A percentile compares a stretch with the other conserved stretches of the same genome.
These are phyloP conservation scores for Leucozona laternaria DNA, from an alignment of 2,888 invertebrate species.

Conservation along the genomic window DNA sequence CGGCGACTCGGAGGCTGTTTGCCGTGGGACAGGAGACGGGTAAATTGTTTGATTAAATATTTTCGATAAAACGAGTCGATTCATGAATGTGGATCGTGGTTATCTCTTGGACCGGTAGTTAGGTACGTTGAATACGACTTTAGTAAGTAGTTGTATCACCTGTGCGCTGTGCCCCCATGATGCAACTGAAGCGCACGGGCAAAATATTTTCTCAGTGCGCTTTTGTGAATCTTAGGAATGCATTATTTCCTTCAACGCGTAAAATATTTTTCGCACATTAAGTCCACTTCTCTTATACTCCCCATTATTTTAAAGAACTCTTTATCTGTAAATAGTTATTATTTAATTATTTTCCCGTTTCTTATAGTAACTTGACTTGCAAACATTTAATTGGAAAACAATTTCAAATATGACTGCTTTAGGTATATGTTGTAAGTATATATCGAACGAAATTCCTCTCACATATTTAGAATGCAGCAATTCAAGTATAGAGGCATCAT, in stretches of 20 bases:
- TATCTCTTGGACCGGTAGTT: slow-evolving; percentile 21
- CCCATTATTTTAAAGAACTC: background rate
- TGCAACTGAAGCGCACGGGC: background rate
- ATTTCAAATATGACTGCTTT: slow-evolving; percentile 16
- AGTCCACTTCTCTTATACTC: background rate
- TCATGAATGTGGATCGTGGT: slow-evolving; percentile 49
- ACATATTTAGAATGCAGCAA: slow-evolving; percentile 1
- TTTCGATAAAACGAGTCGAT: slow-evolving; percentile 60
- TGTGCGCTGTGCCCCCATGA: slow-evolving; percentile 26
- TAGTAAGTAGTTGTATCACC: slow-evolving; percentile 29
- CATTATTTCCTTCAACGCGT: slow-evolving; percentile 5
- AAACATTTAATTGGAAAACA: slow-evolving; percentile 27
- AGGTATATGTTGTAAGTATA: background rate
- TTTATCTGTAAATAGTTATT: background rate
- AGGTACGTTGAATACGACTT: slow-evolving; percentile 1
- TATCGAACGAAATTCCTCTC: slow-evolving; percentile 8
- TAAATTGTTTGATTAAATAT: slow-evolving; percentile 56
- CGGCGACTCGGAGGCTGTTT: background rate
- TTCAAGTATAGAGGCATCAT: slow-evolving; percentile 50
- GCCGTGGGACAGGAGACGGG: slow-evolving; percentile 16
- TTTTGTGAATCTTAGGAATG: slow-evolving; percentile 9
- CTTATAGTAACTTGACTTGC: background rate
- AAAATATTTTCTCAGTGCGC: slow-evolving; percentile 6
- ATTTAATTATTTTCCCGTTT: background rate
- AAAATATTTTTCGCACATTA: slow-evolving; percentile 29